Evolutionary conservation across 1,140 invertebrate genomes (phyloP), one percentile per base, ranked within the genome.

Genomic region (Prorops nasuta): DNA sequence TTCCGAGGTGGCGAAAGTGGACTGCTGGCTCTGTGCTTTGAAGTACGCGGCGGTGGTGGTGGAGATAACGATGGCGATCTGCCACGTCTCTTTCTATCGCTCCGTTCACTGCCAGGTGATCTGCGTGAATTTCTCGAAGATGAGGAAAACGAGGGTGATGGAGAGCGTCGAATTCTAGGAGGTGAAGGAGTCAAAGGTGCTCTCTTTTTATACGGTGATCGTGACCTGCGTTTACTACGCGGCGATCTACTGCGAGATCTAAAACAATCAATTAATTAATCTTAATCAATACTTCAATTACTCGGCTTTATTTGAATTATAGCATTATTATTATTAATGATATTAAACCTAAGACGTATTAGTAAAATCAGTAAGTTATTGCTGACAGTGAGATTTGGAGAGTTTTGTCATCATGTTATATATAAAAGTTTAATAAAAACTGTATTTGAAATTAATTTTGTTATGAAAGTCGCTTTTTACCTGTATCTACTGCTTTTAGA

Each of bases 181-280:
- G 77, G 76, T 3, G 77, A 79, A 1, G 77, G 77, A 10, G 77
- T 78, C 2, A 67, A 49, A 16, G 69, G 74, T 2, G 64, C 64
- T 9, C 75, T 64, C 38, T 77, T 77, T 46, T 77, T 78, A 42
- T 72, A 62, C 0, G 76, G 72, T 16, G 76, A 76, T 50, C 75
- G 55, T 19, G 74, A 76, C 47, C 71, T 64, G 31, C 74, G 71
- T 64, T 76, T 76, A 31, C 47, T 63, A 9, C 75, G 64, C 0
- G 76, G 76, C 9, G 76, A 78, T 56, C 72, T 69, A 46, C 78
- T 79, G 3, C 76, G 72, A 14, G 77, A 79, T 49, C 75, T 78
- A 51, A 36, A 58, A 57, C 36, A 40, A 22, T 38, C 10, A 6
- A 10, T 6, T 28, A 28, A n/a, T n/a, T n/a, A n/a, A n/a, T n/a